A percentile compares a stretch with the other conserved stretches of the same genome.
phyloP scores from a whole-genome alignment of 2,113 vertebrate species.

The Sus scrofa region DNA sequence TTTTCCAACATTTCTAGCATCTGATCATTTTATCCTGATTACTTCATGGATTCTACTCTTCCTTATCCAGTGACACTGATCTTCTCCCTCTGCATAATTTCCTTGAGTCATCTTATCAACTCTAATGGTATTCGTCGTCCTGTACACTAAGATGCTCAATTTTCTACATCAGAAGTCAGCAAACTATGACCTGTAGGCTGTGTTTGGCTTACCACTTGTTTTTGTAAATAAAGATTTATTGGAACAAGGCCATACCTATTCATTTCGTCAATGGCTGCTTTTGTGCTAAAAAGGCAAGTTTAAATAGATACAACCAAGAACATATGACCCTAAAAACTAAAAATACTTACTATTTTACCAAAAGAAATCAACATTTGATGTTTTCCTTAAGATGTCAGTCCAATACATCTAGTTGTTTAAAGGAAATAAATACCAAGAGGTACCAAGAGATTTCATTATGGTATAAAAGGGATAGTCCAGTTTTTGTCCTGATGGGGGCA shows the following conservation, averaged over 20 bases:
- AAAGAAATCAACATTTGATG: neutral
- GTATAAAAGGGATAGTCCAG: neutral
- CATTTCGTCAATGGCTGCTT: neutral
- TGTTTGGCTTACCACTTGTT: neutral
- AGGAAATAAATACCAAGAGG: neutral
- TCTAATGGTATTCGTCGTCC: neutral
- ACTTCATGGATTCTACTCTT: neutral
- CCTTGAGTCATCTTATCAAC: neutral
- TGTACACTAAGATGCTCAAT: neutral
- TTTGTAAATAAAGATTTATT: constrained; percentile 11
- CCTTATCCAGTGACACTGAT: neutral
- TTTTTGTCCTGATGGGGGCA: neutral
- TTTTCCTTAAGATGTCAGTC: neutral
- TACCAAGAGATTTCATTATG: neutral
- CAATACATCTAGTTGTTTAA: neutral
- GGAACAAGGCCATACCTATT: neutral
- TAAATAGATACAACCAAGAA: neutral
- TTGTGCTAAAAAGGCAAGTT: neutral
- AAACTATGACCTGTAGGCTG: neutral
- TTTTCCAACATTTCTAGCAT: constrained; percentile 2
- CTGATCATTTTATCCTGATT: neutral
- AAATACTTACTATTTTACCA: neutral
- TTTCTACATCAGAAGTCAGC: neutral
- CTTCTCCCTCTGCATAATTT: neutral
- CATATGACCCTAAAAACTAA: neutral